These are phyloP conservation scores for Cladopsammia gracilis DNA, from an alignment of 64 coral and sea anemone genomes.

Conservation along the genomic window DNA sequence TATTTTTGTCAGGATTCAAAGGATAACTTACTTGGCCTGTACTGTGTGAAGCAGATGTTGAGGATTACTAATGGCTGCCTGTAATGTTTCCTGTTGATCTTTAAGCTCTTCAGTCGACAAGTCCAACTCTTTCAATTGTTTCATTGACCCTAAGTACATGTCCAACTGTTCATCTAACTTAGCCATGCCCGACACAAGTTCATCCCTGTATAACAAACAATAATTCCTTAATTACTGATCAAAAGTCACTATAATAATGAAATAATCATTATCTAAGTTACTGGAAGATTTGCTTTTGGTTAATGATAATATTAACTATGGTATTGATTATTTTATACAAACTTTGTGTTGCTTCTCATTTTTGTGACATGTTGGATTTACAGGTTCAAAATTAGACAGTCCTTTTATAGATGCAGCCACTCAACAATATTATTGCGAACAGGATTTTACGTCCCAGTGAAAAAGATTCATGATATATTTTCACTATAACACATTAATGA, in stretches of 20 bases:
- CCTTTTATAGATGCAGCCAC: too few species aligned
- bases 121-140: slow-evolving; percentile 79
- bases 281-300: too few species aligned
- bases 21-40: slow-evolving; percentile 92
- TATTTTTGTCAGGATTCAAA: slow-evolving; percentile 59
- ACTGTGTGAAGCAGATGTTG: slow-evolving; percentile 88
- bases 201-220: slow-evolving; percentile 62
- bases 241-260: neutral
- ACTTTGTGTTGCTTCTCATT: too few species aligned
- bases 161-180: slow-evolving; percentile 83
- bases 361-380: too few species aligned
- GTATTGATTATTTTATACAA: too few species aligned
- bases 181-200: slow-evolving; percentile 71
- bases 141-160: slow-evolving; percentile 71
- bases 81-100: slow-evolving; percentile 90
- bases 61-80: slow-evolving; percentile 77
- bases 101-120: slow-evolving; percentile 76
- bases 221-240: neutral
- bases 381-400: too few species aligned
- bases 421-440: too few species aligned
- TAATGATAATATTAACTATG: too few species aligned
- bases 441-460: too few species aligned
- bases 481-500: too few species aligned
- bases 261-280: too few species aligned
- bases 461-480: too few species aligned